phyloP scores from a whole-genome alignment of 1,140 invertebrate genomes.

The Drosophila cardini region DNA sequence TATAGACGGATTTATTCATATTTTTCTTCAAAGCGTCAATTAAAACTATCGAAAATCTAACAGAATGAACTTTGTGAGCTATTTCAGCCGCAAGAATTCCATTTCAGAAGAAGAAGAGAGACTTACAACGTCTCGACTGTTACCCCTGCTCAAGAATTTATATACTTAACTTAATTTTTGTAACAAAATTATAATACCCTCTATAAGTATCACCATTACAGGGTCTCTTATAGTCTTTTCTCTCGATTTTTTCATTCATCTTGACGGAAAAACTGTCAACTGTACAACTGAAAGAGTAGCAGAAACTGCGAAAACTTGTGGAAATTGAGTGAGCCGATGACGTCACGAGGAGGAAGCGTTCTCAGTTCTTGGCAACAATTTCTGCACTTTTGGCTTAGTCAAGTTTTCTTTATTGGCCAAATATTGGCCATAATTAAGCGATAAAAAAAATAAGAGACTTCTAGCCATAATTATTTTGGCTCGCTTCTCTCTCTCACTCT shows the following conservation, averaged over 20 bases:
- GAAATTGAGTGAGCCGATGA: slow-evolving; percentile 44
- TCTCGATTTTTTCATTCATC: slow-evolving; percentile 1
- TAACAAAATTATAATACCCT: too few species aligned
- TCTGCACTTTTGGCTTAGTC: slow-evolving; percentile 43
- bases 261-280: slow-evolving; percentile 6
- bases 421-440: slow-evolving; percentile 78
- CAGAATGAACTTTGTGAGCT: too few species aligned
- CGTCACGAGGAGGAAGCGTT: slow-evolving; percentile 11
- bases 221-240: too few species aligned
- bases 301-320: neutral
- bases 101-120: too few species aligned
- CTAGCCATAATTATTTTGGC: slow-evolving; percentile 64
- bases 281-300: neutral
- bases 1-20: too few species aligned
- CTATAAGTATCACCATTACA: too few species aligned
- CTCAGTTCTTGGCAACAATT: slow-evolving; percentile 20
- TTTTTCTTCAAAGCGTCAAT: too few species aligned
- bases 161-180: too few species aligned
- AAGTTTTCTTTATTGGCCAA: slow-evolving; percentile 68
- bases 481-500: neutral
- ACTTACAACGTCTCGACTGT: too few species aligned
- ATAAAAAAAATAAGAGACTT: slow-evolving; percentile 54
- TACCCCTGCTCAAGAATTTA: too few species aligned
- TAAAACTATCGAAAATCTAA: too few species aligned
- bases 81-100: too few species aligned